Evolutionary conservation across 1,140 invertebrate species (phyloP).

Genomic region (Condylostylus longicornis): DNA sequence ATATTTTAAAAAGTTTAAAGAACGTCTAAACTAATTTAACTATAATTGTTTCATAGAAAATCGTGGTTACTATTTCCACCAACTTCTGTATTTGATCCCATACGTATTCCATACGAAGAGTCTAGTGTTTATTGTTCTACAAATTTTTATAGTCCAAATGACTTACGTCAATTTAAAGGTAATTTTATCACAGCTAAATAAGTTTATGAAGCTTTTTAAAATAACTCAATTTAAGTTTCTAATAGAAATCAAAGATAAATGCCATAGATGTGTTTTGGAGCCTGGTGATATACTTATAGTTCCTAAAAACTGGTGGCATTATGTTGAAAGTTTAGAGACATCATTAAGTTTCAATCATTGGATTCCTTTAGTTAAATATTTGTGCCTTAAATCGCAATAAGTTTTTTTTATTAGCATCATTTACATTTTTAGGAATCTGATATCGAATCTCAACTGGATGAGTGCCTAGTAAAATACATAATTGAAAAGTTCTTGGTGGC

Average conservation of each 20-base stretch:
- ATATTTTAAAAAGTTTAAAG: background rate
- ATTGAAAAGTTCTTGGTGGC: slow-evolving; percentile 21
- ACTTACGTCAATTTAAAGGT: slow-evolving; percentile 32
- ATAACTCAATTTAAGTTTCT: background rate
- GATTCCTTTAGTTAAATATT: slow-evolving; percentile 51
- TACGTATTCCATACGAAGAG: slow-evolving; percentile 89
- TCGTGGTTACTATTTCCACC: slow-evolving; percentile 87
- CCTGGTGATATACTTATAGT: slow-evolving; percentile 79
- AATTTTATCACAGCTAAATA: background rate
- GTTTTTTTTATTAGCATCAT: background rate
- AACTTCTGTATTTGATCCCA: slow-evolving; percentile 55
- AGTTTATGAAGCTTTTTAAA: too few species aligned
- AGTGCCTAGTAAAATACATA: slow-evolving; percentile 24
- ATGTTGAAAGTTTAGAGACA: slow-evolving; percentile 65
- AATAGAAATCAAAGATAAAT: background rate
- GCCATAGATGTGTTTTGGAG: slow-evolving; percentile 46
- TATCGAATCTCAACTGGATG: slow-evolving; percentile 19
- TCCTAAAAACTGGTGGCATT: slow-evolving; percentile 92
- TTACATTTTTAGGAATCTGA: slow-evolving; percentile 8
- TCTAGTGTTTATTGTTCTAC: slow-evolving; percentile 84
- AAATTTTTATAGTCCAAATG: slow-evolving; percentile 54
- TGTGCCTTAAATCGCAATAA: background rate
- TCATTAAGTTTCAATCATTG: slow-evolving; percentile 76
- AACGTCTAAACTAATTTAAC: slow-evolving; percentile 12
- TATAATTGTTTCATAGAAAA: slow-evolving; percentile 49